Conservation (phyloP, 2,113 vertebrate species). For the Sorex araneus region DNA sequence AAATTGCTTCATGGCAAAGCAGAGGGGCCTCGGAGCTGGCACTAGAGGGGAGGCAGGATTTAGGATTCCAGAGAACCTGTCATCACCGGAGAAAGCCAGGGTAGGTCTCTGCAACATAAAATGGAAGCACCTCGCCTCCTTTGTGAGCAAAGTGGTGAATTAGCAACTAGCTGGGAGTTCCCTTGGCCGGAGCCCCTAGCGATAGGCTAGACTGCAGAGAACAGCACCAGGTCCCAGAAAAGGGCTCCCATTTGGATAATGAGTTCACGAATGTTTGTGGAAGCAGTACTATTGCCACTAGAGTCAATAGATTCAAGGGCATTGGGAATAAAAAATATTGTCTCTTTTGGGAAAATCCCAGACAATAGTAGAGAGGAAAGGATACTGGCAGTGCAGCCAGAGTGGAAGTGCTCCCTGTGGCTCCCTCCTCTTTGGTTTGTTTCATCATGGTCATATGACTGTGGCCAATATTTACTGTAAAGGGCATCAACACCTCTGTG, state of each 20-base stretch:
- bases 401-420: conserved; percentile 90
- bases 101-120: neutral
- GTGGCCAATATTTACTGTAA: conserved; percentile 68
- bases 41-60: neutral
- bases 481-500: conserved; percentile 29
- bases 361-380: conserved; percentile 93
- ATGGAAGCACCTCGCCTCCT: neutral
- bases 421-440: conserved; percentile 81
- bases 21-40: neutral
- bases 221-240: conserved; percentile 83
- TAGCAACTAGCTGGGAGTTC: conserved; percentile 55
- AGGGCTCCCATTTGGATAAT: conserved; percentile 88
- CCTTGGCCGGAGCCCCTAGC: conserved; percentile 57
- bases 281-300: conserved; percentile 89
- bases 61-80: neutral
- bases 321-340: conserved; percentile 92
- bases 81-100: neutral
- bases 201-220: conserved; percentile 29
- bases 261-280: conserved; percentile 90
- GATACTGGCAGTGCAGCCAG: conserved; percentile 90
- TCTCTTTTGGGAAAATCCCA: conserved; percentile 93
- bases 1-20: neutral
- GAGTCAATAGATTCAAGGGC: conserved; percentile 90
- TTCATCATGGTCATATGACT: conserved; percentile 63
- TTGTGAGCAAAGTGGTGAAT: neutral